Evolutionary conservation across 2,888 invertebrate species (phyloP).

Genomic region (Erynnis tages): DNA sequence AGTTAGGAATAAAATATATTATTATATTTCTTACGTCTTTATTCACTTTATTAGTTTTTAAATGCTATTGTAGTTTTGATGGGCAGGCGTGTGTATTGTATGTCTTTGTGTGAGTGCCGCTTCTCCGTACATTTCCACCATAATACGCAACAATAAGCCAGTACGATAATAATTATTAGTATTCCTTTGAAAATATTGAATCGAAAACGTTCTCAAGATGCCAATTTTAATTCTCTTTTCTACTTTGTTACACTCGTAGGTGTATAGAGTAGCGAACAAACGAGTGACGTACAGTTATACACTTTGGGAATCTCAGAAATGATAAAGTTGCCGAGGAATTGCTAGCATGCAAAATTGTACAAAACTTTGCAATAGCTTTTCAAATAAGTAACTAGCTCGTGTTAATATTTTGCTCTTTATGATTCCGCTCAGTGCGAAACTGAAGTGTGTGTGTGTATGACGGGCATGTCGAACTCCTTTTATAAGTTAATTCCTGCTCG

Average conservation of each 20-base stretch:
- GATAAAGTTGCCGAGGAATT: conserved; percentile 58
- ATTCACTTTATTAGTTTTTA: too few species aligned
- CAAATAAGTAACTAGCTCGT: conserved; percentile 70
- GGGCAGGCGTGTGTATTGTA: too few species aligned
- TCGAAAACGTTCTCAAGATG: too few species aligned
- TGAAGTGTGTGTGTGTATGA: conserved; percentile 50
- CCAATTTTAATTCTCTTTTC: conserved; percentile 4
- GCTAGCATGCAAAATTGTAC: conserved; percentile 55
- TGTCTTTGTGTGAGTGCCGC: too few species aligned
- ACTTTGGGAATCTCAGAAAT: conserved; percentile 41
- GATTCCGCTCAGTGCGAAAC: conserved; percentile 53
- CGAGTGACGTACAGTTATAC: conserved; percentile 23
- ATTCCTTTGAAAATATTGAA: too few species aligned
- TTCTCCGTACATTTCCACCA: too few species aligned
- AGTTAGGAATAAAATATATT: too few species aligned
- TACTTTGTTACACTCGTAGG: conserved; percentile 6
- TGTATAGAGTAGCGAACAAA: conserved; percentile 15
- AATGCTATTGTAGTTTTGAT: too few species aligned
- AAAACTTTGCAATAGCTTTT: conserved; percentile 70
- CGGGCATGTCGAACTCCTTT: conserved; percentile 66
- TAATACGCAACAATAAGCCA: too few species aligned
- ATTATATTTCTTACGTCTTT: too few species aligned
- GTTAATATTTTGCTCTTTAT: conserved; percentile 75
- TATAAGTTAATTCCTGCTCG: conserved; percentile 72
- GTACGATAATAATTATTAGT: too few species aligned